A percentile compares a stretch with the other conserved stretches of the same genome.
Conservation (phyloP, 2,888 invertebrate genomes). For the Drosophila lacicola region DNA sequence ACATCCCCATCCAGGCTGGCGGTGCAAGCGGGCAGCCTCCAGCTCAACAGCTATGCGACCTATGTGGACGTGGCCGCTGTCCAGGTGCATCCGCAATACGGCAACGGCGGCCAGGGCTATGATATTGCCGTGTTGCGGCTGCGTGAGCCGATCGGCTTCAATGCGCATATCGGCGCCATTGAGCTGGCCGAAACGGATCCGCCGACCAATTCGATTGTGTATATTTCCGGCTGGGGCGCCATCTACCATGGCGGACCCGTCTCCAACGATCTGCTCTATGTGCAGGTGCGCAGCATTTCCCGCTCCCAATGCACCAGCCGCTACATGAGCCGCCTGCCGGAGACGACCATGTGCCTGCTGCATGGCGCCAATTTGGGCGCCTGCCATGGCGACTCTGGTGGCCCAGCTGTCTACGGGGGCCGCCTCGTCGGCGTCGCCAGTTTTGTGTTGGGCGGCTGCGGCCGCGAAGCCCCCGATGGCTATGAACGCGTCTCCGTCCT, state of each 20-base stretch:
- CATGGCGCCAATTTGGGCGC: constrained; percentile 71
- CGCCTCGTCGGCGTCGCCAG: constrained; percentile 80
- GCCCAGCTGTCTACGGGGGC: constrained; percentile 79
- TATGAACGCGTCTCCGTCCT: constrained; percentile 72
- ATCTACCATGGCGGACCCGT: constrained; percentile 63
- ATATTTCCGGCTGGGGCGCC: constrained; percentile 82
- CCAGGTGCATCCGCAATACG: constrained; percentile 69
- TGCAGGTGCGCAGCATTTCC: constrained; percentile 59
- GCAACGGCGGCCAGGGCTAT: constrained; percentile 38
- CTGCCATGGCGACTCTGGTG: constrained; percentile 83
- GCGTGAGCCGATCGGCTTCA: constrained; percentile 43
- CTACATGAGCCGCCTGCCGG: constrained; percentile 50
- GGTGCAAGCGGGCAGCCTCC: constrained; percentile 73
- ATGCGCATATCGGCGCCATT: constrained; percentile 61
- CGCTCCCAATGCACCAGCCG: constrained; percentile 59
- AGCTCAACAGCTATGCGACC: constrained; percentile 57
- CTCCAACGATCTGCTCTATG: constrained; percentile 72
- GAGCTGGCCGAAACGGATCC: constrained; percentile 64
- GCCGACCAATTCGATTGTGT: constrained; percentile 53
- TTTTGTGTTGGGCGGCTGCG: constrained; percentile 77
- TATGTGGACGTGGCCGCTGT: constrained; percentile 59
- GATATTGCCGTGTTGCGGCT: constrained; percentile 81
- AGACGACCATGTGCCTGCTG: constrained; percentile 77
- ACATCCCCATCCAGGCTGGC: constrained; percentile 48
- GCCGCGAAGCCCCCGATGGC: constrained; percentile 78